Conservation (phyloP, 2,113 vertebrate species). For the Pycnonotus jocosus region DNA sequence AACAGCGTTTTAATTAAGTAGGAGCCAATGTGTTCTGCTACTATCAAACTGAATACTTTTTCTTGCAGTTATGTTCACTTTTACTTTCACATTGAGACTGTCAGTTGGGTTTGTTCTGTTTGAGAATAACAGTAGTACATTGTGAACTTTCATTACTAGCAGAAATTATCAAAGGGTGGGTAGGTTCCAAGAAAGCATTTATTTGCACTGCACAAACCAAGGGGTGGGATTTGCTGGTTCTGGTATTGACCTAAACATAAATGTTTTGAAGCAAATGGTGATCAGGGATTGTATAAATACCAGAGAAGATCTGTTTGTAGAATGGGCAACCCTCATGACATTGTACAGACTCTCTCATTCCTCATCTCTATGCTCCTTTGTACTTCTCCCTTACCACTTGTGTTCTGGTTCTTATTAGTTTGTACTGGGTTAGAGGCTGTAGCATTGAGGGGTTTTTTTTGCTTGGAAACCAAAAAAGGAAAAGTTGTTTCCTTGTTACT, state of each 20-base stretch:
- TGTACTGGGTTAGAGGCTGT: not conserved
- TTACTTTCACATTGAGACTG: not conserved
- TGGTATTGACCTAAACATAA: not conserved
- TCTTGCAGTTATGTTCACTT: not conserved
- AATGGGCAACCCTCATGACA: not conserved
- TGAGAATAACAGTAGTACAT: not conserved
- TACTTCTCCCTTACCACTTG: not conserved
- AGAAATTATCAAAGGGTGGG: not conserved
- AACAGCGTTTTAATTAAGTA: not conserved
- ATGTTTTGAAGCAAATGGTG: not conserved
- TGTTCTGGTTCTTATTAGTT: not conserved
- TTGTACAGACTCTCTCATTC: not conserved
- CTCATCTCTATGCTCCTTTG: fast-evolving
- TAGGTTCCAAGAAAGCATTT: not conserved
- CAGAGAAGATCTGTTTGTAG: not conserved
- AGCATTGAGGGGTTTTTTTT: not conserved
- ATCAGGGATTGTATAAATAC: not conserved
- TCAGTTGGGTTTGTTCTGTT: not conserved
- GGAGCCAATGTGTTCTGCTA: not conserved
- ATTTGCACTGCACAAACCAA: not conserved
- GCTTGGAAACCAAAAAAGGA: not conserved
- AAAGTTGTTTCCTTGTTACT: not conserved
- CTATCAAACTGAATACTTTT: not conserved
- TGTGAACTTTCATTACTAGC: not conserved
- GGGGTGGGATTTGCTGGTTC: not conserved